Base-by-base conservation (phyloP, 2,888 invertebrate species). In the Cephonodes hylas region DNA sequence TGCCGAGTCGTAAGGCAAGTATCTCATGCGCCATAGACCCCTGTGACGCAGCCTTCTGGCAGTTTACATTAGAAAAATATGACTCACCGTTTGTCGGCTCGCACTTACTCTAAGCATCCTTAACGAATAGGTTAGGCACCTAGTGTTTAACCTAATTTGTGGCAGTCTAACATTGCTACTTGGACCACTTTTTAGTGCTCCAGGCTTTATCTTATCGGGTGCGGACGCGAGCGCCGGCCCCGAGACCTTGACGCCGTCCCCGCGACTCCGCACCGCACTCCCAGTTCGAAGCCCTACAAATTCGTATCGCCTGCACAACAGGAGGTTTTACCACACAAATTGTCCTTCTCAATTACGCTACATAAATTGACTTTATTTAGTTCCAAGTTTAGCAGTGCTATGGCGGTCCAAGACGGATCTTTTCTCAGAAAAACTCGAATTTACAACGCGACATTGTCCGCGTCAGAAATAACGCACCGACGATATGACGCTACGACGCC, bases 71-170 rank as follows among this genome's bases (percentile, higher is more conserved):
- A 53, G 7, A 53, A 53, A 53, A 53, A 53, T 53, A 53, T 48
- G 23, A 60, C 60, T 53, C 42, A 48, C 60, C 38, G 38, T 42
- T 31, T n/a, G 15, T 31, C 59, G 60, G 23, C 25, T 10, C 18
- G 38, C 38, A 38, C 38, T 59, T 59, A 59, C 8, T 38, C 60
- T 53, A 38, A 48, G 42, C 42, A 42, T 42, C 13, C 42, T 58
- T 58, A 58, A 48, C 60, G 38, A 15, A 53, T 27, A 53, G 20
- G 25, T 48, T 70, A 73, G 75, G 80, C 79, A 78, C 76, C 71
- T 78, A 75, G 72, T 76, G 72, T 75, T 69, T 61, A 70, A 60
- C 53, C 69, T 73, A 72, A 78, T 78, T 82, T 83, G 84, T 84
- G 84, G 84, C 84, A 86, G 84, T 80, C 75, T 79, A 48, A 27